Base-by-base conservation (phyloP, 2,113 vertebrate species). In the Chaenocephalus aceratus region DNA sequence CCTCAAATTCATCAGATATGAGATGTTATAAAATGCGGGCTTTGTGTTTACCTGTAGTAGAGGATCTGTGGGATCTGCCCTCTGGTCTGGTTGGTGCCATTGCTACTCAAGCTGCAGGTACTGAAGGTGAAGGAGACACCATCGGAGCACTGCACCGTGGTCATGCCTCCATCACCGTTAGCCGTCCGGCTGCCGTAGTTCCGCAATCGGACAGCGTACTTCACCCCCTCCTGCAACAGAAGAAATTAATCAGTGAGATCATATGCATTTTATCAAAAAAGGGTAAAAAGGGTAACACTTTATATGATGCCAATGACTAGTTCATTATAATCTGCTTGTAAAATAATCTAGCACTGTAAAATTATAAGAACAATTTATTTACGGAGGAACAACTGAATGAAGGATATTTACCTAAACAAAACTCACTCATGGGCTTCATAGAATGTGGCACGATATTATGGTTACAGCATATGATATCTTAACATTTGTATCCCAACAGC, bases 171-270 rank as follows among this genome's bases (percentile, higher is more conserved):
- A 45, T 99, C 98, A 7, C 98, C 98, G 61, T 99, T 99, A 56
- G 98, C 98, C n/a, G 98, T 99, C 10, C 98, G 96, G 84, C 98
- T 99, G 60, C 98, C 98, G 0, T 99, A 99, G 92, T 99, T 99
- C 77, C 98, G 95, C 82, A 99, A 85, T 41, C 98, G 96, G n/a
- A 99, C 96, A 0, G 98, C 97, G 0, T 99, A 99, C 90, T 99
- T 99, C 49, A 99, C 96, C 59, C 96, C 97, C 91, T 99, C 98
- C 98, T 99, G 82, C 10, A 88, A 71, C 4, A 68, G 0, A 57
- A 62, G 3, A 4, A 10, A 30, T 51, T 21, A 1, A 49, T 75
- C 10, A 67, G 30, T 73, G 34, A 73, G 59, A 48, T 14, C 12
- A 41, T 23, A 21, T 16, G 0, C 54, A 51, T 26, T 49, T 26